Evolutionary conservation across 1,140 invertebrate genomes (phyloP).

Genomic region (Geopemphigus sp.): DNA sequence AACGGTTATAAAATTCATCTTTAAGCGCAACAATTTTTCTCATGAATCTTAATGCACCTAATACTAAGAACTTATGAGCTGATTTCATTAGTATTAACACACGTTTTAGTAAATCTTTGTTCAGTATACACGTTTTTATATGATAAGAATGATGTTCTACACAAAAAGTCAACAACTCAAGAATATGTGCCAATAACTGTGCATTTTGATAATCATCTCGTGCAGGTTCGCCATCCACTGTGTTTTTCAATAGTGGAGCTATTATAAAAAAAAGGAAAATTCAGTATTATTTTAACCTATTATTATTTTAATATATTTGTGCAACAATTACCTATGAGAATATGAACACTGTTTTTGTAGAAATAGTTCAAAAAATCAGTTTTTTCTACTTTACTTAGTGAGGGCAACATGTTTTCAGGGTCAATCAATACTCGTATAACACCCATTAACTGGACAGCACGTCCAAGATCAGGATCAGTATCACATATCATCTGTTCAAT

Average conservation of each 20-base stretch:
- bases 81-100: slow-evolving; percentile 97
- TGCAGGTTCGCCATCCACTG: slow-evolving; percentile 78
- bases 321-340: slow-evolving; percentile 79
- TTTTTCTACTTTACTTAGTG: slow-evolving; percentile 93
- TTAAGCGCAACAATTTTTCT: slow-evolving; percentile 95
- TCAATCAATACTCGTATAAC: slow-evolving; percentile 91
- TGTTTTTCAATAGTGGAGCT: slow-evolving; percentile 88
- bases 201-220: slow-evolving; percentile 95
- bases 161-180: slow-evolving; percentile 97
- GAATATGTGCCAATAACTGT: slow-evolving; percentile 87
- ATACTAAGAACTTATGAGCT: slow-evolving; percentile 93
- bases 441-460: slow-evolving; percentile 92
- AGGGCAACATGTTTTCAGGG: slow-evolving; percentile 96
- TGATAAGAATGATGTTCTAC: slow-evolving; percentile 99
- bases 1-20: slow-evolving; percentile 96
- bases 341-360: slow-evolving; percentile 97
- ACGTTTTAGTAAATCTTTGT: slow-evolving; percentile 91
- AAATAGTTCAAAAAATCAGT: slow-evolving; percentile 98
- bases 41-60: slow-evolving; percentile 89
- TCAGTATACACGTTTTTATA: slow-evolving; percentile 96
- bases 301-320: no score
- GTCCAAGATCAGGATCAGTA: slow-evolving; percentile 85
- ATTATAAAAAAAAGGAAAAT: slow-evolving; percentile 53
- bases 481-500: slow-evolving; percentile 94
- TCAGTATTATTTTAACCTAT: no score